Base-by-base conservation (phyloP, 2,797 vertebrate genomes). In the Xerus rutilus region DNA sequence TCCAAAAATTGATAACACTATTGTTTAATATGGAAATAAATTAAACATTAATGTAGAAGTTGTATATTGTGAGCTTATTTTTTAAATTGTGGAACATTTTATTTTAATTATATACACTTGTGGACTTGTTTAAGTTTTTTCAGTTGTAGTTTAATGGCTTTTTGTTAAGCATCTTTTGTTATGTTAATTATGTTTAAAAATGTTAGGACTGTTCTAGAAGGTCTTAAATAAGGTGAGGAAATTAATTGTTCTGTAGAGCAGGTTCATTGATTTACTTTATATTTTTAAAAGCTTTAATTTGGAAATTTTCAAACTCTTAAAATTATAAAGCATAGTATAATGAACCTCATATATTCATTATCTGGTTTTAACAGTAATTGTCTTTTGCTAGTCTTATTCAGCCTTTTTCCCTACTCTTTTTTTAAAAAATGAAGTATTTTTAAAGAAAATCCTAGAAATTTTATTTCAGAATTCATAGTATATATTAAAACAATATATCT, bases 141-240 rank as follows among this genome's bases (percentile, higher is more conserved):
- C 30, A 45, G 39, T 92, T 96, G 43, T 77, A n/a, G 28, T 69
- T 73, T 94, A 45, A 81, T 91, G 39, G 45, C 14, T 93, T 92
- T 96, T 86, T 45, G 11, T 81, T 93, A 82, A 54, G 43, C 79
- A 21, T 54, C 21, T 96, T 84, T 82, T 89, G 7, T 87, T 86
- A 25, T 64, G n/a, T 88, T 72, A 93, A 77, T 90, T 95, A 84
- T 79, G 35, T 94, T 95, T 96, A 87, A 82, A 88, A 94, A 82
- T 47, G 49, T 47, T 85, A 82, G 70, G 70, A 5, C 1, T 93
- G 23, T 35, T 93, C n/a, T 86, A 84, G 59, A 78, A 73, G 30
- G 20, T 93, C 91, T 94, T 78, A 76, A 49, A 65, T 85, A 84
- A 96, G 69, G 28, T 86, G 39, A 92, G 65, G 14, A 87, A 77